These are phyloP conservation scores for Myripristis jacobus DNA, from an alignment of 2,797 vertebrate genomes.

Conservation along the genomic window DNA sequence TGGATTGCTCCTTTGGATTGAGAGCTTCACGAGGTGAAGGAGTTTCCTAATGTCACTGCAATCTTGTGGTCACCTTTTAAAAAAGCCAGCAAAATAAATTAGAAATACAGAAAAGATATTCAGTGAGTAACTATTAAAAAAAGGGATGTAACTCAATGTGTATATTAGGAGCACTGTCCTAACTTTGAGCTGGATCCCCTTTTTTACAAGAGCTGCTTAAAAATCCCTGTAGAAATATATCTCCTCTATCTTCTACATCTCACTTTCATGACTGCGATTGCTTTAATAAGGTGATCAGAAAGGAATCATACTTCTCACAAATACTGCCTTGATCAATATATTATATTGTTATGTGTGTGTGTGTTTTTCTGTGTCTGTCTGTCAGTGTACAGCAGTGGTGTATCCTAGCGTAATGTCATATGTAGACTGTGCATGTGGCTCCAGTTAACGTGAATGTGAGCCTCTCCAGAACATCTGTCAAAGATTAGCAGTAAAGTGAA, in stretches of 20 bases:
- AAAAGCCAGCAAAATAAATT: too few relatives aligned
- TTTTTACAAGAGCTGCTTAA: too few relatives aligned
- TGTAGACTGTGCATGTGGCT: slow-evolving; percentile 75
- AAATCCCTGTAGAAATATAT: too few relatives aligned
- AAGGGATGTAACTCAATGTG: too few relatives aligned
- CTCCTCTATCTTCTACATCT: too few relatives aligned
- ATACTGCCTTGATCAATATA: slow-evolving; percentile 3
- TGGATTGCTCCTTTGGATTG: slow-evolving; percentile 27
- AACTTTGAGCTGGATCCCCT: too few relatives aligned
- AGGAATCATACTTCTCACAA: too few relatives aligned
- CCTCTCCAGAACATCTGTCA: slow-evolving; percentile 85
- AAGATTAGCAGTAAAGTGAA: slow-evolving; percentile 87
- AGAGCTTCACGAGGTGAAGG: slow-evolving; percentile 13
- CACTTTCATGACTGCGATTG: background rate
- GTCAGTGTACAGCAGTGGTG: slow-evolving; percentile 8
- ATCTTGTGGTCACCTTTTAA: background rate
- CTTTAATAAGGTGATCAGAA: too few relatives aligned
- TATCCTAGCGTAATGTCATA: slow-evolving; percentile 34
- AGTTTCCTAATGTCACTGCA: too few relatives aligned
- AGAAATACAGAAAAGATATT: background rate
- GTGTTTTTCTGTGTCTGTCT: slow-evolving; percentile 7
- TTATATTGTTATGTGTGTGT: background rate
- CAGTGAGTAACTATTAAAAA: too few relatives aligned
- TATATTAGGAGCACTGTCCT: too few relatives aligned
- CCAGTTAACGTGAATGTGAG: slow-evolving; percentile 76